Percentiles rank a stretch among this genome's conserved stretches.
Conservation (phyloP, 2,113 vertebrate genomes). For the Psettodes erumei region DNA sequence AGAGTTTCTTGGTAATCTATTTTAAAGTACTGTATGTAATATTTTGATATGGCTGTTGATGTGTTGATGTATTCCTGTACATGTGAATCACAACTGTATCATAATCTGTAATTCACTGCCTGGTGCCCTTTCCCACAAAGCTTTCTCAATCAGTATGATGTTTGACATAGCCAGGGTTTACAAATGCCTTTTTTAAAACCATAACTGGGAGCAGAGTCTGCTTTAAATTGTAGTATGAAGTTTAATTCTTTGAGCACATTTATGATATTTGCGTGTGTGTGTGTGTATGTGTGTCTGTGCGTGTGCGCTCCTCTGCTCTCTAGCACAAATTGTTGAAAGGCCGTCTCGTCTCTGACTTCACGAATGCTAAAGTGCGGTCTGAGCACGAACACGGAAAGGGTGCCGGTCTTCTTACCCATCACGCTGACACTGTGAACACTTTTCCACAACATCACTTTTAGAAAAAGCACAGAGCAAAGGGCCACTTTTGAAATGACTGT, state of each 20-base stretch:
- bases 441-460: slow-evolving; percentile 34
- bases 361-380: slow-evolving; percentile 7
- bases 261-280: slow-evolving; percentile 8
- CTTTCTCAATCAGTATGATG: slow-evolving; percentile 14
- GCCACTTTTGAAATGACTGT: slow-evolving; percentile 15
- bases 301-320: slow-evolving; percentile 33
- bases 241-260: slow-evolving; percentile 40
- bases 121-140: slow-evolving; percentile 28
- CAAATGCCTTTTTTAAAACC: slow-evolving; percentile 33
- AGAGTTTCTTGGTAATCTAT: slow-evolving; percentile 66
- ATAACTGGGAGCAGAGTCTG: slow-evolving; percentile 29
- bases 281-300: slow-evolving; percentile 29
- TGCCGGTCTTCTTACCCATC: slow-evolving; percentile 40
- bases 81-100: slow-evolving; percentile 68
- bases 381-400: slow-evolving; percentile 11
- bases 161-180: slow-evolving; percentile 31
- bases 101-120: slow-evolving; percentile 72
- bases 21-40: slow-evolving; percentile 72
- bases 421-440: slow-evolving; percentile 61
- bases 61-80: slow-evolving; percentile 75
- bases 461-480: slow-evolving; percentile 61
- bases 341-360: slow-evolving; percentile 10
- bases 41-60: slow-evolving; percentile 72
- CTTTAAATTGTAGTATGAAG: slow-evolving; percentile 50
- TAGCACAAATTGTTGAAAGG: slow-evolving; percentile 38